A percentile compares a stretch with the other conserved stretches of the same genome.
Conservation (phyloP, 2,888 invertebrate genomes). For the Aelia acuminata region DNA sequence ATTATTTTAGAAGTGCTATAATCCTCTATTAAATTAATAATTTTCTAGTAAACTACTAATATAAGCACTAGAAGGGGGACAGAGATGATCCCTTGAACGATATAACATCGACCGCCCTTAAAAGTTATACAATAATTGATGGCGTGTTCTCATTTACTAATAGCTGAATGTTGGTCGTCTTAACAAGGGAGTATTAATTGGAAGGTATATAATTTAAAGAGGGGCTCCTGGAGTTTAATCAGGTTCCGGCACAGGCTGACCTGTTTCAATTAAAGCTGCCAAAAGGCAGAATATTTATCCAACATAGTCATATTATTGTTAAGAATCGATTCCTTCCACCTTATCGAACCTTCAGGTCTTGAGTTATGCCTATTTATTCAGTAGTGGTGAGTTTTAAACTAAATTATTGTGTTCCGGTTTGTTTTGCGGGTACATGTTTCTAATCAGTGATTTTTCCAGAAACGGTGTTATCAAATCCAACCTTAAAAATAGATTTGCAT, state of each 20-base stretch:
- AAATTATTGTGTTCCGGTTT: background rate
- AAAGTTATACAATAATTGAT: conserved; percentile 11
- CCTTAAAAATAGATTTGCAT: too few relatives aligned
- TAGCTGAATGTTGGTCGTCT: conserved; percentile 31
- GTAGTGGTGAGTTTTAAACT: background rate
- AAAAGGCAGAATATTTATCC: conserved; percentile 37
- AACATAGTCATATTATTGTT: conserved; percentile 27
- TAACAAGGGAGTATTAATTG: conserved; percentile 37
- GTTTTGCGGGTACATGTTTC: too few relatives aligned
- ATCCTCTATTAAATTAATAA: background rate
- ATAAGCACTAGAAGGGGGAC: background rate
- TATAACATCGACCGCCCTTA: background rate
- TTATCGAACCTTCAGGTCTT: background rate
- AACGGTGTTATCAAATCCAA: too few relatives aligned
- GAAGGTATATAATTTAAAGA: conserved; percentile 48
- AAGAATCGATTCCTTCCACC: conserved; percentile 1
- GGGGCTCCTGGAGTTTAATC: conserved; percentile 3
- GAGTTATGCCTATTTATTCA: background rate
- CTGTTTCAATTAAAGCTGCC: conserved; percentile 28
- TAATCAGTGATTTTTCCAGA: too few relatives aligned
- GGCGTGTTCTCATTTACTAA: conserved; percentile 28
- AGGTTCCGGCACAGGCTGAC: background rate
- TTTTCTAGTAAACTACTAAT: background rate
- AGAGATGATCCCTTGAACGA: background rate
- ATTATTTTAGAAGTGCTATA: too few relatives aligned